Conservation (phyloP, 2,113 vertebrate species). For the Mungos mungo region DNA sequence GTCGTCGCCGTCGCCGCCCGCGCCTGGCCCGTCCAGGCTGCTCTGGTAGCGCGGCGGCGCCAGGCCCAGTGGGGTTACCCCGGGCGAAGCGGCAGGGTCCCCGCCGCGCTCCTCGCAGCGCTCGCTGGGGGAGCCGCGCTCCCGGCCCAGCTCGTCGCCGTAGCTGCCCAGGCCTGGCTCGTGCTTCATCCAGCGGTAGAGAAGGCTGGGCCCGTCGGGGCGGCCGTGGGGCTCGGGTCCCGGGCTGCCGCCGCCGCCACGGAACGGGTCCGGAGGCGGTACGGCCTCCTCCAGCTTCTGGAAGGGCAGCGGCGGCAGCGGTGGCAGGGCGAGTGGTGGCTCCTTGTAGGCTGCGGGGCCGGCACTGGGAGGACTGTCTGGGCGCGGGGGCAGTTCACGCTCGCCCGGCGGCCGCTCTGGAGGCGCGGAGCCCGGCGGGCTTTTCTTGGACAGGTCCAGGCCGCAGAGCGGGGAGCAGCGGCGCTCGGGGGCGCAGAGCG, state of each 20-base stretch:
- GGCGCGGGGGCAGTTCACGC: constrained; percentile 83
- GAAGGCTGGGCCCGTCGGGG: constrained; percentile 84
- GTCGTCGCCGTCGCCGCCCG: constrained; percentile 82
- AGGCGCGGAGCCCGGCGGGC: constrained; percentile 89
- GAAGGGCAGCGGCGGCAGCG: constrained; percentile 71
- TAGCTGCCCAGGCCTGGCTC: constrained; percentile 90
- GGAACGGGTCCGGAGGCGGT: constrained; percentile 77
- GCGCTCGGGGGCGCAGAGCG: constrained; percentile 87
- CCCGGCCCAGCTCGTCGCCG: constrained; percentile 91
- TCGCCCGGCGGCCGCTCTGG: constrained; percentile 84
- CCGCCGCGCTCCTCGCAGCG: constrained; percentile 69
- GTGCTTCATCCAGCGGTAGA: constrained; percentile 97
- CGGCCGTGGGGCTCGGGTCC: constrained; percentile 89
- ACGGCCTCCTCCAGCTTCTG: constrained; percentile 77
- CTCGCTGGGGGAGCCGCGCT: constrained; percentile 73
- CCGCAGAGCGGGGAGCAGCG: constrained; percentile 95
- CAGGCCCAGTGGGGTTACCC: constrained; percentile 69
- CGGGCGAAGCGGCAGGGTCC: constrained; percentile 80
- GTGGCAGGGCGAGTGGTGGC: constrained; percentile 73
- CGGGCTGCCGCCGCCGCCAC: constrained; percentile 81
- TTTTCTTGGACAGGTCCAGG: constrained; percentile 98
- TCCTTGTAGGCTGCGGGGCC: constrained; percentile 88
- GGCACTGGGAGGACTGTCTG: constrained; percentile 81
- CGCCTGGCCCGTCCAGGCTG: constrained; percentile 85
- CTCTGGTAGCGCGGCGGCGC: constrained; percentile 83